phyloP scores from a whole-genome alignment of 2,797 vertebrate genomes.

The Streptopelia turtur region DNA sequence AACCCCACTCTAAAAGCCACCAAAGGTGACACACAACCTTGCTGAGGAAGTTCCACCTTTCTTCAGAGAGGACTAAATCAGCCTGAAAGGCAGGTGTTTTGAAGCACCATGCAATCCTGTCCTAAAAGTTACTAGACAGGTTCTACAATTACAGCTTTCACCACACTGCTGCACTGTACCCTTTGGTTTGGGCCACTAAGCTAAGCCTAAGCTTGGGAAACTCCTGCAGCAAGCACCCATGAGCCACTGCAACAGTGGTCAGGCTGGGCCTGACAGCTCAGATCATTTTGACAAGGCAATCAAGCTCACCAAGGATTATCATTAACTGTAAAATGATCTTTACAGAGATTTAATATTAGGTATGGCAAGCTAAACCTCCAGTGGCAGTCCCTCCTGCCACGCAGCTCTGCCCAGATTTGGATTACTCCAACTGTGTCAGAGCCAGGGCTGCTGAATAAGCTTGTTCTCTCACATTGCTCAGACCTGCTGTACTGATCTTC shows the following conservation, averaged over 20 bases:
- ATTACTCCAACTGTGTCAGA: not conserved
- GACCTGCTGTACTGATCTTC: not conserved
- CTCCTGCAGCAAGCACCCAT: not conserved
- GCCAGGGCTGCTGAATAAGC: not conserved
- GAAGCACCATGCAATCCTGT: not conserved
- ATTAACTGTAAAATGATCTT: not conserved
- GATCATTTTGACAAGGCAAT: not conserved
- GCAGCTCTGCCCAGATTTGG: not conserved
- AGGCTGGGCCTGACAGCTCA: not conserved
- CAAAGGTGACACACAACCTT: not conserved
- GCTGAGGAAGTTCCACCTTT: not conserved
- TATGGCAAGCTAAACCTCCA: not conserved
- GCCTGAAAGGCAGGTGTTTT: not conserved
- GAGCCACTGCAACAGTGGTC: accelerated
- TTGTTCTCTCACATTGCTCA: constrained; percentile 14
- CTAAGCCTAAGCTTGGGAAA: not conserved
- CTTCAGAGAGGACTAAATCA: not conserved
- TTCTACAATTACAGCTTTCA: not conserved
- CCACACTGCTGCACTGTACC: not conserved
- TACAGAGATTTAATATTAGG: not conserved
- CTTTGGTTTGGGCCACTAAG: not conserved
- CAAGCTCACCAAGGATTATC: not conserved
- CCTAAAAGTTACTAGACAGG: not conserved
- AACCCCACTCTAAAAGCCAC: not conserved
- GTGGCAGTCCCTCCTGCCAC: not conserved